Base-by-base conservation (phyloP, 2,113 vertebrate genomes). In the Gavia stellata region DNA sequence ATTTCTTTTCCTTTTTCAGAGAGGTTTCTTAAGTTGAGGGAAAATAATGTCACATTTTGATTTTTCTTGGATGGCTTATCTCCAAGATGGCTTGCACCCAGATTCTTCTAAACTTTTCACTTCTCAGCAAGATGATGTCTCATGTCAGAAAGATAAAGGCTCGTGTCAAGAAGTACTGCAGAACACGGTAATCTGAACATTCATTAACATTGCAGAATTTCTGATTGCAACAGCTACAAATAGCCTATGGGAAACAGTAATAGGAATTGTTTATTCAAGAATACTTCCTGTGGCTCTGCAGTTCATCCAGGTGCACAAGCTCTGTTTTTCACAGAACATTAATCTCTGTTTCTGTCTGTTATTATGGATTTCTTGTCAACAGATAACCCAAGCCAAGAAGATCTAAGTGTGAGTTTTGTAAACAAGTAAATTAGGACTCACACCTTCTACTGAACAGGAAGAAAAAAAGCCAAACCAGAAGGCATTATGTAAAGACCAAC, bases 181-280 rank as follows among this genome's bases (percentile, higher is more conserved):
- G 53, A 80, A 82, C 19, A 70, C 1, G 0, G 63, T 58, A 78
- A 95, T 45, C 58, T 73, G 74, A 75, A 80, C 42, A 59, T 87
- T 77, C 58, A 34, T 80, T 86, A 90, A 47, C n/a, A 73, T 53
- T 29, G 55, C 88, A 83, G 44, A 73, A 81, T 92, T 92, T 80
- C 84, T 94, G 71, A 90, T 68, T 71, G 79, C 62, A 73, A 80
- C 12, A 86, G 55, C 58, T 90, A 94, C 63, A 93, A 94, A 63
- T 78, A 93, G 90, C 38, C 47, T 90, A 44, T 12, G 72, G 82
- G 88, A 90, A 93, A 81, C 55, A 82, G 49, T 40, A 85, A 75
- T 3, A 90, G 42, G 55, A 88, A 92, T 18, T 88, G 88, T 94
- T 96, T 96, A 96, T 90, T 96, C 19, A 42, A 50, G 50, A 90